phyloP scores from a whole-genome alignment of 2,888 invertebrate genomes.

The Drosophila nr. perissopoda region DNA sequence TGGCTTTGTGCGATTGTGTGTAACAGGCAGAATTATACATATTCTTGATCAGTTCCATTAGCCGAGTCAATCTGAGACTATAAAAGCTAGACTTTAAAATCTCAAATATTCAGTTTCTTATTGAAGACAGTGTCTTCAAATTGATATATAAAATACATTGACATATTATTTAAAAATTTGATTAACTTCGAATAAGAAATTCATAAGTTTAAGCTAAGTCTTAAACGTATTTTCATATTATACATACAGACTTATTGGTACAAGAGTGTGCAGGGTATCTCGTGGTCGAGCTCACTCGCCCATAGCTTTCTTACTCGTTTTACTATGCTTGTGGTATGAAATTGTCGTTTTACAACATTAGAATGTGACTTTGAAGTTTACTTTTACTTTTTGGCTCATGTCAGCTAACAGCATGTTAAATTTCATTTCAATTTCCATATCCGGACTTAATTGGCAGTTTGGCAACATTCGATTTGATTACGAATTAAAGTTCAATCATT shows the following conservation, averaged over 20 bases:
- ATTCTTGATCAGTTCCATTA: not conserved
- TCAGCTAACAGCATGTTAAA: not conserved
- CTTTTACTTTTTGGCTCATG: not conserved
- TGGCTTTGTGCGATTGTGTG: not conserved
- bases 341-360: not conserved
- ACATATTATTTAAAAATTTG: not conserved
- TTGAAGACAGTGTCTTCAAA: not conserved
- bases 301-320: not conserved
- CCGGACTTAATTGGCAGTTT: not conserved
- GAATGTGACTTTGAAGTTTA: not conserved
- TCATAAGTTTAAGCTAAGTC: not conserved
- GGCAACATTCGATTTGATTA: not conserved
- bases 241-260: too few relatives aligned
- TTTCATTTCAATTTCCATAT: not conserved
- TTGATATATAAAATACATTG: not conserved
- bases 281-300: not conserved
- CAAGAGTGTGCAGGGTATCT: not conserved
- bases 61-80: not conserved
- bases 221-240: not conserved
- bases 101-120: not conserved
- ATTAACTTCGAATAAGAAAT: not conserved
- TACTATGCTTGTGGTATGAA: not conserved
- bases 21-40: not conserved
- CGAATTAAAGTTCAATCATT: not conserved
- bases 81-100: not conserved